Base-by-base conservation (phyloP, 92 coral and sea anemone species). In the Blastomussa wellsi region DNA sequence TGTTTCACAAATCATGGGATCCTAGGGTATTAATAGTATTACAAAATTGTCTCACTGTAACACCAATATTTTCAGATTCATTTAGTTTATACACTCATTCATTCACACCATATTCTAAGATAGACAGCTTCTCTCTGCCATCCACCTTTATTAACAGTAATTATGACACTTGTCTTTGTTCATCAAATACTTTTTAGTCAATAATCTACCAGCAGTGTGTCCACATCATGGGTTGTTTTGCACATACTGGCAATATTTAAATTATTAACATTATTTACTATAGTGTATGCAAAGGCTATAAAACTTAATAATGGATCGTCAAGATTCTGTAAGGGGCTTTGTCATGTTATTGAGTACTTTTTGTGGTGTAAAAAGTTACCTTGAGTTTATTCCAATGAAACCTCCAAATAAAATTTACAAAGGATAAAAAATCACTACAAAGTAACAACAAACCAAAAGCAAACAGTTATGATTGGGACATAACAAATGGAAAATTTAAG, bases 1-100 rank as follows among this genome's bases (percentile, higher is more conserved):
- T 62, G 68, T 24, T 39, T 39, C 10, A 72, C 53, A 39, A 38
- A 36, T 72, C 49, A 37, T 72, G 7, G 48, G 16, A 14, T 8
- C 12, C 13, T 62, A 39, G 52, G 77, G 51, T 29, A 72, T 37
- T 0, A 36, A 12, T 72, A 39, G 22, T 72, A 62, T 26, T 72
- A 72, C 77, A 72, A 24, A 72, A 36, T 22, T 41, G 51, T 39
- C 48, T 39, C 77, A 52, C 77, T n/a, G 4, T n/a, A 72, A n/a
- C 33, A 10, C 33, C 13, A 7, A 28, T 62, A 62, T 62, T 12
- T 1, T 57, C 28, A 62, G 10, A 11, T 28, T 13, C 4, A 62
- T 62, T 8, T 0, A 26, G 33, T 26, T 62, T 62, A 62, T 5
- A 28, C 65, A 57, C 29, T 57, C 65, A 7, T 16, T 0, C 26